Conservation (phyloP, 2,113 vertebrate species). For the Oxygymnocypris stewartii region DNA sequence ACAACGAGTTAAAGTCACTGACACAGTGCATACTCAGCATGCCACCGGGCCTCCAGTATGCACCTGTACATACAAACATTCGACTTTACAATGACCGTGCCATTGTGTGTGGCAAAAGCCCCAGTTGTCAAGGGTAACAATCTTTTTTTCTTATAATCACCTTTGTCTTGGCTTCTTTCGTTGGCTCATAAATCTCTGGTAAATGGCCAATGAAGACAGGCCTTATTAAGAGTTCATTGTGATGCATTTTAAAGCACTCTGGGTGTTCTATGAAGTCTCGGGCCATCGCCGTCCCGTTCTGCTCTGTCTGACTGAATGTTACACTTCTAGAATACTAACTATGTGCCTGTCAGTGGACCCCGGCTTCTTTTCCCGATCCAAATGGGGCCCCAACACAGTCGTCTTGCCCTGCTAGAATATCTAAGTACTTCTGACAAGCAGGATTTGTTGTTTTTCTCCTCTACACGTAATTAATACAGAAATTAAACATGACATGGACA, state of each 20-base stretch:
- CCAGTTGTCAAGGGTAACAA: constrained; percentile 44
- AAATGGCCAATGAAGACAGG: constrained; percentile 46
- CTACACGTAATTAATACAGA: constrained; percentile 22
- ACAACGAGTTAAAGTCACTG: constrained; percentile 15
- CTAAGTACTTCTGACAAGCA: background rate
- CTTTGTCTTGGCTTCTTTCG: constrained; percentile 47
- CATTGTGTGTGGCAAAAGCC: constrained; percentile 27
- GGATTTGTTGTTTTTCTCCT: background rate
- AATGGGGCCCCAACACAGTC: constrained; percentile 27
- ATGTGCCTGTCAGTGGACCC: constrained; percentile 23
- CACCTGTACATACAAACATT: constrained; percentile 48
- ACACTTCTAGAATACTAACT: constrained; percentile 36
- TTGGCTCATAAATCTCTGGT: constrained; percentile 53
- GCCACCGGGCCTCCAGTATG: background rate
- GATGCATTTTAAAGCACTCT: constrained; percentile 37
- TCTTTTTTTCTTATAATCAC: constrained; percentile 42
- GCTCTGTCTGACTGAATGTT: constrained; percentile 25
- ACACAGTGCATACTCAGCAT: constrained; percentile 17
- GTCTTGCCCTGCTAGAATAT: background rate
- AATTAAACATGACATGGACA: constrained; percentile 36
- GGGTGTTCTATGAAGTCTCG: constrained; percentile 38
- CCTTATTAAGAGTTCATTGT: constrained; percentile 47
- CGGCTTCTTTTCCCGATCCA: constrained; percentile 13
- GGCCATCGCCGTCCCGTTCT: constrained; percentile 27
- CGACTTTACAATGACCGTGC: constrained; percentile 1